phyloP scores from a whole-genome alignment of 2,888 invertebrate genomes.

The Lasioglossum oenotherae region DNA sequence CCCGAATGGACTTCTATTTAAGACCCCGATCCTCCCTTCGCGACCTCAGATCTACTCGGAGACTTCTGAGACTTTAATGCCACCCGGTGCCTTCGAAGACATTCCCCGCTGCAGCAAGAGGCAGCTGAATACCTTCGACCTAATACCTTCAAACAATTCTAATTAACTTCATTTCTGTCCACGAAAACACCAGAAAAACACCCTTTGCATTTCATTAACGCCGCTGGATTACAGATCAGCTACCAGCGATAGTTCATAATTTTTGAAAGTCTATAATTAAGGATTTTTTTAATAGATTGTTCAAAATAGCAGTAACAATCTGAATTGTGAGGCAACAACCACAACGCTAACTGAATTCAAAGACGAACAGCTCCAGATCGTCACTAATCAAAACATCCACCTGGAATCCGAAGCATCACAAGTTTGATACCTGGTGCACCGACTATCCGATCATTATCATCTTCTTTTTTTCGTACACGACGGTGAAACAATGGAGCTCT shows the following conservation, averaged over 20 bases:
- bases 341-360: not conserved
- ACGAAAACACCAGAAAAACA: too few relatives aligned
- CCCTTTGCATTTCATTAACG: too few relatives aligned
- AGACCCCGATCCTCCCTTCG: not conserved
- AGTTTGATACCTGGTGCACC: not conserved
- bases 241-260: too few relatives aligned
- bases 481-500: conserved; percentile 2
- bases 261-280: too few relatives aligned
- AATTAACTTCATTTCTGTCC: not conserved
- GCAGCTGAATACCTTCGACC: not conserved
- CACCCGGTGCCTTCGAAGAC: not conserved
- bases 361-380: not conserved
- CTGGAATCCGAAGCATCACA: not conserved
- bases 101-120: not conserved
- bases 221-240: too few relatives aligned
- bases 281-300: too few relatives aligned
- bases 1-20: conserved; percentile 36
- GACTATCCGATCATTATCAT: not conserved
- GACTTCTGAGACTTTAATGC: conserved; percentile 3
- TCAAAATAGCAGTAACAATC: too few relatives aligned
- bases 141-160: not conserved
- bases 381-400: not conserved
- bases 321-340: too few relatives aligned
- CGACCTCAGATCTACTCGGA: conserved; percentile 10
- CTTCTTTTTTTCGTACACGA: not conserved